phyloP scores from a whole-genome alignment of 2,113 vertebrate species.

The Myocastor coypus region DNA sequence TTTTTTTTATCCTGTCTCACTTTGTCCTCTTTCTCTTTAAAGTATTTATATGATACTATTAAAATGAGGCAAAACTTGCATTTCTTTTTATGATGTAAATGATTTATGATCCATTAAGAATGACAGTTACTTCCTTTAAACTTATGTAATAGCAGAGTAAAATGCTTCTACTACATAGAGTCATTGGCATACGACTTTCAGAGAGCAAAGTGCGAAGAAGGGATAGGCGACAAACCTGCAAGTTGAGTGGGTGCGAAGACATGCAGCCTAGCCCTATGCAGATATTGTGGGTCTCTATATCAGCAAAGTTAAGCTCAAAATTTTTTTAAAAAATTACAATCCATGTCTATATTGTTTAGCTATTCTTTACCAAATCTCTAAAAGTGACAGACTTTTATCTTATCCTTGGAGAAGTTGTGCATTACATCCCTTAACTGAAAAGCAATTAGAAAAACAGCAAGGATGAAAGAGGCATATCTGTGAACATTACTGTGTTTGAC shows the following conservation, averaged over 20 bases:
- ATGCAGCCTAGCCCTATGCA: neutral
- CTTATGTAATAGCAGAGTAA: neutral
- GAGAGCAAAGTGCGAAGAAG: neutral
- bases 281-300: neutral
- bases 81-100: neutral
- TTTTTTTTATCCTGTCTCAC: neutral
- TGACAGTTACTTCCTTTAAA: neutral
- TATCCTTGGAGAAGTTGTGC: neutral
- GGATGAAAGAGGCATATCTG: neutral
- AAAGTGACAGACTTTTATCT: neutral
- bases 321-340: neutral
- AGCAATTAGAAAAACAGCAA: neutral
- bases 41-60: neutral
- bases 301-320: neutral
- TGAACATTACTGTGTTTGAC: neutral
- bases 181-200: neutral
- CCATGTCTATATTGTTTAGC: fast-evolving
- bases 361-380: neutral
- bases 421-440: neutral
- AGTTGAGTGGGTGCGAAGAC: neutral
- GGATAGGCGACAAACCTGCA: neutral
- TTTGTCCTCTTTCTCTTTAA: fast-evolving
- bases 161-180: neutral
- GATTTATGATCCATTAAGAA: neutral
- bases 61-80: neutral